Evolutionary conservation across 1,140 invertebrate species (phyloP).

Genomic region (Macrobrachium rosenbergii): DNA sequence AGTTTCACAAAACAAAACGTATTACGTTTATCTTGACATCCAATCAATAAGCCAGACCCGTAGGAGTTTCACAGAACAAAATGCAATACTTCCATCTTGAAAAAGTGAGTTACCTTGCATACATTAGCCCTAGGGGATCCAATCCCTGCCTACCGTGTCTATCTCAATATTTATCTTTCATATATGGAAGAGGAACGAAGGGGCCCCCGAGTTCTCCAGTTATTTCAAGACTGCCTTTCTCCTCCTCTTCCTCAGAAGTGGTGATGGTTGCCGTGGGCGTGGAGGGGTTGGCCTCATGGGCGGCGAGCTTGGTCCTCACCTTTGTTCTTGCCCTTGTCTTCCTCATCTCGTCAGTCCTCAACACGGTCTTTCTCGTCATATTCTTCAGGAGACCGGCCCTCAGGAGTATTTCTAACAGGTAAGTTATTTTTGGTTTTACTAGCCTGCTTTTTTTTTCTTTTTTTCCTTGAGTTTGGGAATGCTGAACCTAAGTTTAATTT

Average conservation of each 20-base stretch:
- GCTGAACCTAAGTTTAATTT: not conserved
- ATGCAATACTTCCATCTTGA: too few relatives aligned
- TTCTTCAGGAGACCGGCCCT: constrained; percentile 75
- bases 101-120: too few relatives aligned
- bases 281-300: constrained; percentile 43
- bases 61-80: too few relatives aligned
- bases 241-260: constrained; percentile 25
- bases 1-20: too few relatives aligned
- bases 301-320: constrained; percentile 20
- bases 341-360: constrained; percentile 70
- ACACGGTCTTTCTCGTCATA: constrained; percentile 75
- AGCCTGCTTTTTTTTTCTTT: not conserved
- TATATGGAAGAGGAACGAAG: not conserved
- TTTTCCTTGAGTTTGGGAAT: not conserved
- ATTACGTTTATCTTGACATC: too few relatives aligned
- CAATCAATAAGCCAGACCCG: too few relatives aligned
- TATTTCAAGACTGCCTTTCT: not conserved
- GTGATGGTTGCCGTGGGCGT: constrained; percentile 56
- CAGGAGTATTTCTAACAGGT: constrained; percentile 77
- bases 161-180: not conserved
- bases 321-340: constrained; percentile 32
- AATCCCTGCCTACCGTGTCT: not conserved
- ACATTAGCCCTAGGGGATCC: not conserved
- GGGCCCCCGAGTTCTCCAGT: not conserved
- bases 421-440: constrained; percentile 29